These are phyloP conservation scores for Turdus rufiventris DNA, from an alignment of 2,113 vertebrate species.

Conservation along the genomic window DNA sequence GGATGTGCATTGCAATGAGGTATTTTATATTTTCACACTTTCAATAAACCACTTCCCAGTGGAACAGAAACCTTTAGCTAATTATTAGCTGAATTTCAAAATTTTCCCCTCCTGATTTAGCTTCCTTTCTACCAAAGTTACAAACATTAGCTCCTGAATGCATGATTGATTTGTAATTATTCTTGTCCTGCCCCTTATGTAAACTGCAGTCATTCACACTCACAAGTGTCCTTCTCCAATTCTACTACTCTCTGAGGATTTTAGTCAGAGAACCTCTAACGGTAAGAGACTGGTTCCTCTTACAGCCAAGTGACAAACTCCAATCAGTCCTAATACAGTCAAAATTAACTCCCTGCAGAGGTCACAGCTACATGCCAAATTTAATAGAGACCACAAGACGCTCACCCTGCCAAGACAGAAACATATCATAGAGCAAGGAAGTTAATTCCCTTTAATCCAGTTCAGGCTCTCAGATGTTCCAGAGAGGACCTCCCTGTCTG, in stretches of 20 bases:
- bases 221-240: neutral
- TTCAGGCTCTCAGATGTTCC: neutral
- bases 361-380: neutral
- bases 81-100: neutral
- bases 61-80: conserved; percentile 3
- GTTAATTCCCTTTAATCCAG: neutral
- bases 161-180: conserved; percentile 14
- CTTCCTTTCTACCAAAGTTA: neutral
- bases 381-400: neutral
- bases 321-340: neutral
- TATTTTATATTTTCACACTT: neutral
- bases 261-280: neutral
- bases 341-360: neutral
- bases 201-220: neutral
- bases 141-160: neutral
- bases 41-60: neutral
- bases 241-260: neutral
- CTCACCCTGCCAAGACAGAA: neutral
- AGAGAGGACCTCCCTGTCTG: neutral
- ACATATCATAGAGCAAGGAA: neutral
- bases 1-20: neutral
- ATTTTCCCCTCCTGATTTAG: neutral
- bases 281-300: neutral
- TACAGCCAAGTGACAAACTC: neutral
- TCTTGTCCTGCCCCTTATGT: neutral